Evolutionary conservation across 2,888 invertebrate genomes (phyloP).

Genomic region (Dynastes hyllus): DNA sequence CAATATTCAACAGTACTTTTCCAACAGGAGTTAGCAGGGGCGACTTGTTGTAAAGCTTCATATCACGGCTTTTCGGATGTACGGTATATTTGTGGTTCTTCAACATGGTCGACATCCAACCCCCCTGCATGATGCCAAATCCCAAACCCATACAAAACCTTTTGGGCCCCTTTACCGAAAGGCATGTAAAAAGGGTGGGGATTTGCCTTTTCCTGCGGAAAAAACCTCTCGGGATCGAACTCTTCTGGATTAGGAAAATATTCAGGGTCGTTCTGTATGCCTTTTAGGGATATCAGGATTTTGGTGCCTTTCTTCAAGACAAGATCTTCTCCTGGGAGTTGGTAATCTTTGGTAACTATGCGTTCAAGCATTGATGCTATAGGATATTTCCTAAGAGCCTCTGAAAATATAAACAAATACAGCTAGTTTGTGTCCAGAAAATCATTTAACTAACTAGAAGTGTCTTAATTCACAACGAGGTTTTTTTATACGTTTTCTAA

Average conservation of each 20-base stretch:
- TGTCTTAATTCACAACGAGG: too few relatives aligned
- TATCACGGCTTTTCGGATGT: not conserved
- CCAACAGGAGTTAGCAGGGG: slow-evolving; percentile 7
- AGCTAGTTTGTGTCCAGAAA: not conserved
- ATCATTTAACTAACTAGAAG: not conserved
- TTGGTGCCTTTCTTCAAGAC: slow-evolving; percentile 35
- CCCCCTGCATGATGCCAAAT: slow-evolving; percentile 46
- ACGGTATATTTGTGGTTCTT: slow-evolving; percentile 21
- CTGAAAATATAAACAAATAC: slow-evolving; percentile 21
- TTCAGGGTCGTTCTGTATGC: slow-evolving; percentile 45
- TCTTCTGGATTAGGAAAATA: slow-evolving; percentile 38
- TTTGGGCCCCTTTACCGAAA: slow-evolving; percentile 49
- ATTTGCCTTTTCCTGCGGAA: slow-evolving; percentile 24
- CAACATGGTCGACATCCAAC: slow-evolving; percentile 43
- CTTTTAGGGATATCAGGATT: slow-evolving; percentile 31
- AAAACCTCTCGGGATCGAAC: slow-evolving; percentile 46
- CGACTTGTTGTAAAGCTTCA: slow-evolving; percentile 11
- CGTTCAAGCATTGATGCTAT: slow-evolving; percentile 16
- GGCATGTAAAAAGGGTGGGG: slow-evolving; percentile 39
- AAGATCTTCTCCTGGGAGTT: slow-evolving; percentile 13
- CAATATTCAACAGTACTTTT: slow-evolving; percentile 21
- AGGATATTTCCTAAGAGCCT: slow-evolving; percentile 47
- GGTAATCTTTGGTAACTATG: slow-evolving; percentile 31
- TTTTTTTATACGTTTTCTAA: too few relatives aligned
- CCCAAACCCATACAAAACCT: slow-evolving; percentile 46